Conservation (phyloP, 2,113 vertebrate species). For the Microcebus lehilahytsara region DNA sequence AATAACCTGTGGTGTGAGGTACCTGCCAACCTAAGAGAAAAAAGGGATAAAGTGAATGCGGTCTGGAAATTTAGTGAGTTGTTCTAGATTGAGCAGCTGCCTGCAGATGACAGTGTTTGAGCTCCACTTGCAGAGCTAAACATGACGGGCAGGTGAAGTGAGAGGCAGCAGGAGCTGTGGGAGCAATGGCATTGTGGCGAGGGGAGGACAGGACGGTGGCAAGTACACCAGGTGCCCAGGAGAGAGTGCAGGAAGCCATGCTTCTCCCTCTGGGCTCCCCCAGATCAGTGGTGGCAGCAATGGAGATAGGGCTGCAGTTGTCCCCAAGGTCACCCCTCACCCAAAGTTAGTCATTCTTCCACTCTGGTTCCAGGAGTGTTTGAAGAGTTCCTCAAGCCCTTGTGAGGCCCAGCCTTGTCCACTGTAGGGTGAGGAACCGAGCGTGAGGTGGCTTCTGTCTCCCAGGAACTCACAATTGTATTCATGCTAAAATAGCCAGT, state of each 20-base stretch:
- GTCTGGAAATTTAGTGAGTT: neutral
- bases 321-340: neutral
- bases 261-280: neutral
- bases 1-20: neutral
- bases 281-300: neutral
- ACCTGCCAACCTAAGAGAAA: neutral
- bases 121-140: neutral
- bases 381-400: neutral
- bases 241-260: neutral
- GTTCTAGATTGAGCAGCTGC: neutral
- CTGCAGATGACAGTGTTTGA: neutral
- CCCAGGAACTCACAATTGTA: neutral
- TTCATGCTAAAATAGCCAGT: neutral
- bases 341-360: neutral
- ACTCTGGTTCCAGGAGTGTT: neutral
- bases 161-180: neutral
- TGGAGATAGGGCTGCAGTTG: neutral
- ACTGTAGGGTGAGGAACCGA: neutral
- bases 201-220: neutral
- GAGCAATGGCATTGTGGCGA: neutral
- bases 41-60: neutral
- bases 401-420: neutral
- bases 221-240: no score
- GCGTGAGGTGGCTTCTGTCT: neutral
- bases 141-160: neutral